phyloP scores from a whole-genome alignment of 2,888 invertebrate species.

The Onchidella celtica region DNA sequence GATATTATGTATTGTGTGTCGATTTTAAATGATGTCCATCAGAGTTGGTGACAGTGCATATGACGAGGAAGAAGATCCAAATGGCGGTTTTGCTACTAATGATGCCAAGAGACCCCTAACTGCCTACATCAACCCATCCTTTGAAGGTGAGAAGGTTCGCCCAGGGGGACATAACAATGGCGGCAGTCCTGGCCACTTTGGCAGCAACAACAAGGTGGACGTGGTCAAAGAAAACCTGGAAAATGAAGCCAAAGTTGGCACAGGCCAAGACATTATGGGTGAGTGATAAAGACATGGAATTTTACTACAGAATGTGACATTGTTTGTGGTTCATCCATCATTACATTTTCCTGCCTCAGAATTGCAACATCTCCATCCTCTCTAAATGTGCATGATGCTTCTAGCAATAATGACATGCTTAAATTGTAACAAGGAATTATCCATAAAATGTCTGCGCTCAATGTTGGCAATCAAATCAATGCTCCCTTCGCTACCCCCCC shows the following conservation, averaged over 20 bases:
- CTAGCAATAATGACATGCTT: no score
- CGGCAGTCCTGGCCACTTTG: background rate
- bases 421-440: no score
- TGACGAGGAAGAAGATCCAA: constrained; percentile 33
- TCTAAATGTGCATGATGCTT: no score
- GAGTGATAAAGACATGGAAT: background rate
- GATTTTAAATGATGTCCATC: background rate
- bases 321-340: no score
- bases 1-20: no score
- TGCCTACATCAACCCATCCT: constrained; percentile 7
- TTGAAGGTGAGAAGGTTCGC: constrained; percentile 18
- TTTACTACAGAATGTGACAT: no score
- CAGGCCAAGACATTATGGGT: constrained; percentile 26
- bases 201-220: constrained; percentile 24
- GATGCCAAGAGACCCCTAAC: background rate
- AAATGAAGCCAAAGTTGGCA: background rate
- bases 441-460: no score
- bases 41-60: constrained; percentile 57
- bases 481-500: no score
- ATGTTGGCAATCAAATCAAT: no score
- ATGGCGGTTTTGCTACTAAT: background rate
- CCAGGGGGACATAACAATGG: background rate
- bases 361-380: no score
- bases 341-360: no score
- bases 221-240: constrained; percentile 1